Percentiles rank a stretch among this genome's conserved stretches.
These are phyloP conservation scores for Gonatopus flavifemur DNA, from an alignment of 1,140 invertebrate genomes.

Conservation along the genomic window DNA sequence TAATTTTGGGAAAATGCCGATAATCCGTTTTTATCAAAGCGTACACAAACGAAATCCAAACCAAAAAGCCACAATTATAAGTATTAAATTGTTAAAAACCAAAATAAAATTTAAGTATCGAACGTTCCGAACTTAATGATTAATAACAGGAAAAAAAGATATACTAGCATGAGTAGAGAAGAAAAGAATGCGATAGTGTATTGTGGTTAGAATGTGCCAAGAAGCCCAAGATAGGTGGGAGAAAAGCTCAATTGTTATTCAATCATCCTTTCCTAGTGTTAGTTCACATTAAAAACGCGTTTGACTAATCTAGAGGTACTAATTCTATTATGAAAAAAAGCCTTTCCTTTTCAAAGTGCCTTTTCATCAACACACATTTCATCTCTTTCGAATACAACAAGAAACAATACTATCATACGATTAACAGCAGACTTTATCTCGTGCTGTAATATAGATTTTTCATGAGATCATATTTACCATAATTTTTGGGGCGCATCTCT, in stretches of 20 bases:
- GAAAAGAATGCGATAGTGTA: not conserved
- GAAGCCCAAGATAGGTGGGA: conserved; percentile 5
- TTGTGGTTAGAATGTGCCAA: conserved; percentile 7
- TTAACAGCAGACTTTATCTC: too few species aligned
- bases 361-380: not conserved
- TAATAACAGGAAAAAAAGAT: not conserved
- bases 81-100: conserved; percentile 2
- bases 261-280: conserved; percentile 29
- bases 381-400: conserved; percentile 11
- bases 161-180: too few species aligned
- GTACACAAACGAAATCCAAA: conserved; percentile 31
- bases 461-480: conserved; percentile 49
- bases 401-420: conserved; percentile 29
- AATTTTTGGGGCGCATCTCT: conserved; percentile 41
- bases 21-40: conserved; percentile 46
- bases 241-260: not conserved
- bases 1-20: conserved; percentile 27
- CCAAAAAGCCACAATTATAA: conserved; percentile 22
- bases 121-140: not conserved
- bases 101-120: conserved; percentile 2
- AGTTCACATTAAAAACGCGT: conserved; percentile 36
- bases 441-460: not conserved
- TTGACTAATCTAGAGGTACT: conserved; percentile 35
- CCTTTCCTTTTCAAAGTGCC: conserved; percentile 28
- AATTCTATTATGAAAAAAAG: conserved; percentile 34